A percentile compares a stretch with the other conserved stretches of the same genome.
These are phyloP conservation scores for Pammene aurita DNA, from an alignment of 2,888 invertebrate genomes.

Conservation along the genomic window DNA sequence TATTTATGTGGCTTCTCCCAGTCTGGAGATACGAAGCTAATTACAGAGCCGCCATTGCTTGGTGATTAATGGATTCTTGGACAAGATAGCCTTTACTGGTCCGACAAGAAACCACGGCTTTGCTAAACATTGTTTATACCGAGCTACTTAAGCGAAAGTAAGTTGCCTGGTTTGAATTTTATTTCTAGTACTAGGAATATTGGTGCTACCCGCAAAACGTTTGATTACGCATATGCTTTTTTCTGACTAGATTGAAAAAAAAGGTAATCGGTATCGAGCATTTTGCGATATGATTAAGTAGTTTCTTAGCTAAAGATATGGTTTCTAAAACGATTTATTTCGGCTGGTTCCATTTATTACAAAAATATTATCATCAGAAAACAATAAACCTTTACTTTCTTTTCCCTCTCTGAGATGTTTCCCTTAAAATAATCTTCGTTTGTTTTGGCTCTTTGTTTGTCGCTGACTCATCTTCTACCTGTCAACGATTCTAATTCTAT, in stretches of 20 bases:
- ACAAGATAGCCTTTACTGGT: conserved; percentile 54
- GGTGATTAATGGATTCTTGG: conserved; percentile 66
- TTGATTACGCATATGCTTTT: too few species aligned
- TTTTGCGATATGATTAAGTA: too few species aligned
- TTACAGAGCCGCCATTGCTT: conserved; percentile 65
- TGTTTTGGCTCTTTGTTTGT: conserved; percentile 49
- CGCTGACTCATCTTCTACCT: conserved; percentile 75
- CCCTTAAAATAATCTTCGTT: conserved; percentile 45
- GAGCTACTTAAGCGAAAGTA: not conserved
- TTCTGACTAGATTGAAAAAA: too few species aligned
- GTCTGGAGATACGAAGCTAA: conserved; percentile 58
- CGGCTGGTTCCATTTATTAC: too few species aligned
- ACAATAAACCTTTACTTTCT: conserved; percentile 22
- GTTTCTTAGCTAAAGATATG: too few species aligned
- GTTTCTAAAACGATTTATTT: too few species aligned
- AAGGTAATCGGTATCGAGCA: too few species aligned
- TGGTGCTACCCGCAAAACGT: not conserved
- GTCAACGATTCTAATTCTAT: conserved; percentile 71
- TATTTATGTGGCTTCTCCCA: conserved; percentile 62
- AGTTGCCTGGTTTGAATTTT: not conserved
- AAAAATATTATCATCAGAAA: not conserved
- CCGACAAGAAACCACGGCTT: conserved; percentile 50
- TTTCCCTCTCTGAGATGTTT: conserved; percentile 43
- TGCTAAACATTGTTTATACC: conserved; percentile 40
- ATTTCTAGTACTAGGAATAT: not conserved